Base-by-base conservation (phyloP, 2,113 vertebrate species). In the Cyanoderma ruficeps region DNA sequence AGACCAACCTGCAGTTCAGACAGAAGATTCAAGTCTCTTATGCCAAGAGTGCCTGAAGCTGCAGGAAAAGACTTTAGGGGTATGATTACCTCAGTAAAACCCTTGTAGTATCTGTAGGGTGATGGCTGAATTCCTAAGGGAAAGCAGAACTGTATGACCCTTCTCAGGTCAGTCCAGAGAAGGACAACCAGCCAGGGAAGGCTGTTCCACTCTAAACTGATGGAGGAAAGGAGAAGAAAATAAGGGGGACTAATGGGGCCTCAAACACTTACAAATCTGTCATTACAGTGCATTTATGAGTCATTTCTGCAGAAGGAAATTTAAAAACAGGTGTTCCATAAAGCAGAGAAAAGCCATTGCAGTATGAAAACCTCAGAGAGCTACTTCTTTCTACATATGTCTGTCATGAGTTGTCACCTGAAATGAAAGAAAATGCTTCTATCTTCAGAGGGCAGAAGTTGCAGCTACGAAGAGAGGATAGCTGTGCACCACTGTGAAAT, bases 341-440 rank as follows among this genome's bases (percentile, higher is more conserved):
- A 70, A 82, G 56, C 44, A 87, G 52, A 92, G 47, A 42, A 91
- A 82, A 70, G 11, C 5, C 42, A 47, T 25, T 53, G 37, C 20
- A 50, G 16, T 35, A 59, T 10, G 28, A 82, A 70, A 75, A 12
- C 15, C 35, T 75, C 28, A 59, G 42, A 59, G 13, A 50, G 2
- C 39, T 85, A 20, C 10, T 50, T 57, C 72, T 69, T 76, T 53
- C n/a, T 23, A 18, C 18, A 6, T 37, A 4, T 10, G 28, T 68
- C 17, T 41, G 19, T 15, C 15, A 78, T 0, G 4, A 57, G 9
- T 15, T 87, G 14, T 77, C n/a, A 67, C 25, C 21, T 1, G 1
- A 81, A 77, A 33, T 28, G 33, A 68, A 87, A 69, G 12, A 21
- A 81, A 78, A 50, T 47, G 8, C 17, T 67, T 57, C 46, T 63